Conservation (phyloP, 2,797 vertebrate genomes). For the Oophaga sylvatica region DNA sequence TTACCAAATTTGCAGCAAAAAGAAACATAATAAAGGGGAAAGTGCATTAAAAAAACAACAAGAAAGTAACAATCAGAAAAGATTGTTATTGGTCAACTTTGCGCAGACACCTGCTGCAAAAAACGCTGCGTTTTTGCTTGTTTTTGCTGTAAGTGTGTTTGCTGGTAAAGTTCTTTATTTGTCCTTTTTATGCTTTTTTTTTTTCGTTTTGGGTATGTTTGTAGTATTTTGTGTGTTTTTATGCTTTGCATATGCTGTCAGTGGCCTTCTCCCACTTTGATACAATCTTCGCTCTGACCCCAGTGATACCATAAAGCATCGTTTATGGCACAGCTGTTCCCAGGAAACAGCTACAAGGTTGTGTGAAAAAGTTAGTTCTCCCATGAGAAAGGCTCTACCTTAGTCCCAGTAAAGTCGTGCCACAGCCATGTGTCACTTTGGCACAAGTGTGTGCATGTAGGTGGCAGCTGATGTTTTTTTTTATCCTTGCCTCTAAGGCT, state of each 20-base stretch:
- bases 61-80: too few relatives aligned
- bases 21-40: too few relatives aligned
- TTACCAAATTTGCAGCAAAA: too few relatives aligned
- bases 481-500: background rate
- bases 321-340: slow-evolving; percentile 42
- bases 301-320: background rate
- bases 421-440: slow-evolving; percentile 25
- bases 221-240: background rate
- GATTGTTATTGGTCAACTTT: too few relatives aligned
- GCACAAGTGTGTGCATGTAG: slow-evolving; percentile 29
- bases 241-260: background rate
- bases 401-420: background rate
- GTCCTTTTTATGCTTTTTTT: background rate
- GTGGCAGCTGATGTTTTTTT: slow-evolving; percentile 29
- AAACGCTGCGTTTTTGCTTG: too few relatives aligned
- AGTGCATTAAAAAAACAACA: too few relatives aligned
- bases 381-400: slow-evolving; percentile 20
- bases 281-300: background rate
- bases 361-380: slow-evolving; percentile 26
- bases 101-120: too few relatives aligned
- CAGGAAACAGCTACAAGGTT: slow-evolving; percentile 10
- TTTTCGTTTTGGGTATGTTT: background rate
- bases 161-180: background rate
- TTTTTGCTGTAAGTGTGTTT: background rate
- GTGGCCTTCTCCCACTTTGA: background rate